These are phyloP conservation scores for Scaptomyza graminum DNA, from an alignment of 1,140 invertebrate species.

Conservation along the genomic window DNA sequence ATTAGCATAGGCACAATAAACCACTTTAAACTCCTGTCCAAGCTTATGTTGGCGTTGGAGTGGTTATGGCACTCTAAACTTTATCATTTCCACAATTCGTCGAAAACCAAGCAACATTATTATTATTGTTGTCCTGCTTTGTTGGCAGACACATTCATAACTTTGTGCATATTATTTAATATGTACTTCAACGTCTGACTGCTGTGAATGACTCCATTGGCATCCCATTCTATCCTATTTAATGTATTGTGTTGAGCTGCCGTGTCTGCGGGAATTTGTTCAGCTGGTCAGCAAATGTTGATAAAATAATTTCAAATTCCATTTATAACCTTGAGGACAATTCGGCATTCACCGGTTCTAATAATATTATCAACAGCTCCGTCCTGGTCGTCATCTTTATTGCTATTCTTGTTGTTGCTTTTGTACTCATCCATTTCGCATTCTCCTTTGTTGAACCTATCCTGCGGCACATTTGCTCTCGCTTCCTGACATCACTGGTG, in stretches of 20 bases:
- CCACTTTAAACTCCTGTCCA: constrained; percentile 38
- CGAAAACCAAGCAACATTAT: constrained; percentile 36
- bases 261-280: constrained; percentile 59
- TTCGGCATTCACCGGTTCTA: constrained; percentile 79
- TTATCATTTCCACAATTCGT: constrained; percentile 63
- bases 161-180: constrained; percentile 76
- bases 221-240: neutral
- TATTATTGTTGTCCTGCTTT: constrained; percentile 8
- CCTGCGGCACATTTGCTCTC: constrained; percentile 41
- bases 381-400: constrained; percentile 11
- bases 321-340: constrained; percentile 82
- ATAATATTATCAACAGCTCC: constrained; percentile 74
- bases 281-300: constrained; percentile 81
- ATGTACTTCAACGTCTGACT: constrained; percentile 22
- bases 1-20: constrained; percentile 63
- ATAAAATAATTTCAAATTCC: constrained; percentile 82
- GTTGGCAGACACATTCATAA: constrained; percentile 66
- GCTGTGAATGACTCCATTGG: constrained; percentile 65
- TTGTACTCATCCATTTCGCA: constrained; percentile 40
- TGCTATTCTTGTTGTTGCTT: neutral
- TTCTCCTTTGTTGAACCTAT: constrained; percentile 24
- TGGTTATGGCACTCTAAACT: constrained; percentile 43
- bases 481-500: constrained; percentile 36
- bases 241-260: constrained; percentile 5
- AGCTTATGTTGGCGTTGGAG: neutral